Evolutionary conservation across 2,113 vertebrate species (phyloP).

Genomic region (Halcyon senegalensis): DNA sequence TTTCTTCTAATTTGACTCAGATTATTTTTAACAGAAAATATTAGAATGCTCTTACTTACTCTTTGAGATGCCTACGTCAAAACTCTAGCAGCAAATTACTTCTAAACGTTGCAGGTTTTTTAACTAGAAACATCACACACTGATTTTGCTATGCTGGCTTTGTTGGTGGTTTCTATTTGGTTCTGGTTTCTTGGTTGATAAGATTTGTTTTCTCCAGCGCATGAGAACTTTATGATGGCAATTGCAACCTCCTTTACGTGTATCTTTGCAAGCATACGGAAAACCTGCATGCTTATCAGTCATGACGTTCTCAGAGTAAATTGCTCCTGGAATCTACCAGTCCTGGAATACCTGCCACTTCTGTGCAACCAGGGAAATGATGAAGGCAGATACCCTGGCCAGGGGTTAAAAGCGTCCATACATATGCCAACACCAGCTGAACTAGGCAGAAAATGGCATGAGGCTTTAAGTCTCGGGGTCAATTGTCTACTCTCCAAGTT

Average conservation of each 20-base stretch:
- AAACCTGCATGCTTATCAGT: neutral
- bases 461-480: slow-evolving; percentile 43
- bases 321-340: neutral
- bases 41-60: neutral
- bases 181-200: neutral
- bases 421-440: slow-evolving; percentile 15
- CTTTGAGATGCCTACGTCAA: neutral
- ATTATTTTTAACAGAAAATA: slow-evolving; percentile 9
- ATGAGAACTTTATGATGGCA: neutral
- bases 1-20: neutral
- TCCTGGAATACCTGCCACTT: neutral
- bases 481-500: slow-evolving; percentile 51
- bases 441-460: slow-evolving; percentile 33
- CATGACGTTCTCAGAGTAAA: neutral
- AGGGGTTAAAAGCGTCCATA: neutral
- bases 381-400: neutral
- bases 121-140: neutral
- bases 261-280: neutral
- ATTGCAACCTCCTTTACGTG: accelerated
- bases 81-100: neutral
- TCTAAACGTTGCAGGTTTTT: neutral
- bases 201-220: neutral
- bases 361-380: neutral
- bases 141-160: neutral
- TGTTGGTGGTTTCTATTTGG: neutral